Conservation (phyloP, 2,888 invertebrate species). For the Spodoptera picta region DNA sequence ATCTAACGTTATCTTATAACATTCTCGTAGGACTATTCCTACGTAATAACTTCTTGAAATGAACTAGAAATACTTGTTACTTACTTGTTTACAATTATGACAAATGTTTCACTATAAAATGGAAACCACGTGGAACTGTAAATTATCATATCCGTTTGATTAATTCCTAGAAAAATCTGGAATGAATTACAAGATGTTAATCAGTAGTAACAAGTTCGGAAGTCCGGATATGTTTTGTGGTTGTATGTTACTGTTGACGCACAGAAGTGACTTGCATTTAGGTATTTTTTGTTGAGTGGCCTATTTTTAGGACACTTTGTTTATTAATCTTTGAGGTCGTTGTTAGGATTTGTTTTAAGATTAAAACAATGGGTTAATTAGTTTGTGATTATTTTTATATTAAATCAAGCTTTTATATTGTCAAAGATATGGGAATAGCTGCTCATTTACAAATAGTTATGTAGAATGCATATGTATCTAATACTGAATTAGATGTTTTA, state of each 20-base stretch:
- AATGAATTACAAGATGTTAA: constrained; percentile 9
- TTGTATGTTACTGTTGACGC: constrained; percentile 36
- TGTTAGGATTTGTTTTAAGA: too few relatives aligned
- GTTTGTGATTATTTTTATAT: too few relatives aligned
- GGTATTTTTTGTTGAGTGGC: constrained; percentile 11
- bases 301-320: not conserved
- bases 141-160: constrained; percentile 44
- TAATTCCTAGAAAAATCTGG: constrained; percentile 28
- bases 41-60: constrained; percentile 8
- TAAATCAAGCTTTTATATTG: too few relatives aligned
- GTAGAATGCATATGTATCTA: too few relatives aligned
- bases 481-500: too few relatives aligned
- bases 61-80: constrained; percentile 12
- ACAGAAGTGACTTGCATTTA: constrained; percentile 35
- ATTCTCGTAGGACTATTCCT: not conserved
- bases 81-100: constrained; percentile 8
- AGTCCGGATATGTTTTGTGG: constrained; percentile 21
- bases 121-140: constrained; percentile 19
- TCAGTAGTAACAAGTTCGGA: constrained; percentile 24
- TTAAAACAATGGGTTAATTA: too few relatives aligned
- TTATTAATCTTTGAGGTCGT: constrained; percentile 7
- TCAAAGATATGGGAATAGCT: too few relatives aligned
- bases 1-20: too few relatives aligned
- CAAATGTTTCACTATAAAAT: constrained; percentile 23
- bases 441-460: too few relatives aligned